Base-by-base conservation (phyloP, 1,140 invertebrate genomes). In the Cheumatopsyche charites region DNA sequence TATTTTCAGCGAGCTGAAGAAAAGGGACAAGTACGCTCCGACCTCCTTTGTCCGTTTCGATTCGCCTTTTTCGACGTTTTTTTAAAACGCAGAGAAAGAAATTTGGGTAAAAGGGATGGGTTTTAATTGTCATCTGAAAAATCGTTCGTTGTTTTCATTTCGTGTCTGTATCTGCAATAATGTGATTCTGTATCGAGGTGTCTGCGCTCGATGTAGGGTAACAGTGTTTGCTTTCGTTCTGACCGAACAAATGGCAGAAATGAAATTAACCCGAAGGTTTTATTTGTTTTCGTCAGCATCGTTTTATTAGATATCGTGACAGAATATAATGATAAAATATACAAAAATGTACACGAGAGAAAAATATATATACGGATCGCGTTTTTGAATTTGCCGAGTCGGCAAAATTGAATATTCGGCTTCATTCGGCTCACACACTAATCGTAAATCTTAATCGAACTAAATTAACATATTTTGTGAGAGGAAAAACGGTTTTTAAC, bases 381-480 rank as follows among this genome's bases (percentile, higher is more conserved):
- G 41, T 12, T 5, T 42, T 6, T 6, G 41, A 42, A 6, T 42
- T 42, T 42, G 12, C 12, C 12, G 41, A 42, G 41, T 42, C 41
- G 41, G 41, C 41, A 12, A 42, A 42, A 6, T 5, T 42, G 41
- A 42, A 42, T 42, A 12, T 42, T 42, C 5, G 5, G 41, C 41
- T 5, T 42, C 41, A 6, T 36, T 36, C 29, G 29, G 29, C 29
- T 3, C 21, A 58, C 21, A 21, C 21, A 58, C 55, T 13, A 11
- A 25, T 58, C 55, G 55, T 58, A 58, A 58, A 58, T 58, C 55
- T 58, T 58, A 58, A 58, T 58, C 21, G 55, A 13, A 17, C 11
- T 4, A 58, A 58, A 58, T 58, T 58, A 58, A 58, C 55, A 58
- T 58, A 58, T 58, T 58, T 58, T 58, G 55, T 17, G 55, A 58